Conservation (phyloP, 1,140 invertebrate genomes). For the Trichoplusia ni region DNA sequence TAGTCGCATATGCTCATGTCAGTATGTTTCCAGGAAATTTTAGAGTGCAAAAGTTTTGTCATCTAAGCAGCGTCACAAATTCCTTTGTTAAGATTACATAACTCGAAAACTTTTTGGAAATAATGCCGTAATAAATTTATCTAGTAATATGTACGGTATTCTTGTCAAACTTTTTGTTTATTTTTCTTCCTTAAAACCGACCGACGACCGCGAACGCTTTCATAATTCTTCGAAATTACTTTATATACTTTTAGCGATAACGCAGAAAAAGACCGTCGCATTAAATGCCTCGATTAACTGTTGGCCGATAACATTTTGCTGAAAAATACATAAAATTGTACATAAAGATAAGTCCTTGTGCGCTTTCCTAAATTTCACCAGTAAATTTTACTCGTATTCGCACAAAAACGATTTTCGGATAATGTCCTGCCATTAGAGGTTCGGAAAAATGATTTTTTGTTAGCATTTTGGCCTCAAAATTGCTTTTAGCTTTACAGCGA, state of each 20-base stretch:
- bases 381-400: conserved; percentile 63
- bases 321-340: conserved; percentile 71
- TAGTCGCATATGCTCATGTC: conserved; percentile 24
- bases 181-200: conserved; percentile 49
- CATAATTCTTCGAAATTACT: conserved; percentile 70
- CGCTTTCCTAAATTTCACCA: conserved; percentile 54
- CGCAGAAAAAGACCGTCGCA: conserved; percentile 47
- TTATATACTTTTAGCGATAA: conserved; percentile 63
- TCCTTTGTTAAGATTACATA: conserved; percentile 44
- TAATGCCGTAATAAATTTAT: conserved; percentile 52
- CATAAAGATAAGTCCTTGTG: conserved; percentile 69
- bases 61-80: conserved; percentile 42
- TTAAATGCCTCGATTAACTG: conserved; percentile 60
- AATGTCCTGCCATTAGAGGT: conserved; percentile 66
- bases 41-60: conserved; percentile 43
- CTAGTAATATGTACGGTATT: conserved; percentile 44
- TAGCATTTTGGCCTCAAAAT: conserved; percentile 53
- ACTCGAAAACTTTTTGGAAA: conserved; percentile 46
- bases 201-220: conserved; percentile 41
- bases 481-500: conserved; percentile 41
- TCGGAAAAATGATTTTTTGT: conserved; percentile 61
- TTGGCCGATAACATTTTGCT: conserved; percentile 65
- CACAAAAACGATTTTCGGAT: conserved; percentile 65
- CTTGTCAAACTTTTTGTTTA: conserved; percentile 53
- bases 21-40: conserved; percentile 42